Percentiles rank a stretch among this genome's conserved stretches.
phyloP scores from a whole-genome alignment of 2,113 vertebrate genomes.

The Zosterops japonicus region DNA sequence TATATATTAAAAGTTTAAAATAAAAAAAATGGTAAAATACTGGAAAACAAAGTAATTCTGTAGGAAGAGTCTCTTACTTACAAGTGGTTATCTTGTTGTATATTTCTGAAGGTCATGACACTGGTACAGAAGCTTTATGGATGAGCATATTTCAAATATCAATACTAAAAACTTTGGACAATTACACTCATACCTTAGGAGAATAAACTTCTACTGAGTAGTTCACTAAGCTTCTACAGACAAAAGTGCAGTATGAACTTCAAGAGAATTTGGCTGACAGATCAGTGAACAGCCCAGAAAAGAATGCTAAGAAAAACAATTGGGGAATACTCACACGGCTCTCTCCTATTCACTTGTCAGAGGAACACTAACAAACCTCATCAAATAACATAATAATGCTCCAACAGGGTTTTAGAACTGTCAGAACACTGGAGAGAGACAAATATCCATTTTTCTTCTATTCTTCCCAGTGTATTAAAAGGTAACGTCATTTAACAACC shows the following conservation, averaged over 20 bases:
- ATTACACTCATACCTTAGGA: background rate
- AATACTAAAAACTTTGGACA: background rate
- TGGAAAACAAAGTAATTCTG: background rate
- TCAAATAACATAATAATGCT: background rate
- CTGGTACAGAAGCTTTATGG: background rate
- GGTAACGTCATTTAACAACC: background rate
- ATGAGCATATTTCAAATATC: background rate
- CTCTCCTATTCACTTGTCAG: background rate
- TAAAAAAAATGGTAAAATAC: background rate
- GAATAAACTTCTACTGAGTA: background rate
- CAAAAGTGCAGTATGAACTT: background rate
- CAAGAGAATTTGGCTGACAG: background rate
- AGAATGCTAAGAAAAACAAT: background rate
- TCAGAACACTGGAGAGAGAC: background rate
- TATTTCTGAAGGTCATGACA: background rate
- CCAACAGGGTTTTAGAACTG: background rate
- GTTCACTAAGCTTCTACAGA: background rate
- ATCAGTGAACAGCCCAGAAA: background rate
- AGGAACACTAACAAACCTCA: background rate
- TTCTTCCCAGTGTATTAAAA: background rate
- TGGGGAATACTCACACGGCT: fast-evolving
- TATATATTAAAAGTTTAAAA: background rate
- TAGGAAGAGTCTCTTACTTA: background rate
- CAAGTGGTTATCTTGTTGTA: background rate
- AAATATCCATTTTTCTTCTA: background rate